phyloP scores from a whole-genome alignment of 2,797 vertebrate genomes.

The Silurus lanzhouensis region DNA sequence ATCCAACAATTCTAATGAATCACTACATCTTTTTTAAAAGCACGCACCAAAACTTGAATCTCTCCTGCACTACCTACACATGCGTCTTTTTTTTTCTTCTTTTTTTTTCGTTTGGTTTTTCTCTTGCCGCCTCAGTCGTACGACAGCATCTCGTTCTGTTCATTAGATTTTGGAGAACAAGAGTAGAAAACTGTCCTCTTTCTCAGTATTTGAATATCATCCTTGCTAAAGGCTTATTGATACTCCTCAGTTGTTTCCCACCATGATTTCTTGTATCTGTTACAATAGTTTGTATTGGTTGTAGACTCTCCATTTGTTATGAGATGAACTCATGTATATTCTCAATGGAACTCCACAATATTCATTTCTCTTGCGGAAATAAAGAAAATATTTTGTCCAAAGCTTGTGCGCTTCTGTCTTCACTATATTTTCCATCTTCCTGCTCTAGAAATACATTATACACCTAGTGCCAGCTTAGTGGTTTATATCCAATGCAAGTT shows the following conservation, averaged over 20 bases:
- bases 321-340: constrained; percentile 72
- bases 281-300: constrained; percentile 78
- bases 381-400: constrained; percentile 83
- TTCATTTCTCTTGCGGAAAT: constrained; percentile 80
- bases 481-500: no score
- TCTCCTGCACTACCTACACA: constrained; percentile 22
- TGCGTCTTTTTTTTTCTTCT: neutral
- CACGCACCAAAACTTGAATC: constrained; percentile 6
- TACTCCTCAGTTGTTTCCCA: constrained; percentile 65
- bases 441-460: no score
- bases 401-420: constrained; percentile 29
- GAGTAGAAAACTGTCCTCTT: constrained; percentile 57
- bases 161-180: constrained; percentile 4
- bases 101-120: neutral
- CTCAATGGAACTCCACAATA: constrained; percentile 74
- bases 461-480: no score
- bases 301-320: constrained; percentile 73
- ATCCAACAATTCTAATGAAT: constrained; percentile 2
- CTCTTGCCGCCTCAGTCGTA: neutral
- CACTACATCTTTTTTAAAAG: neutral
- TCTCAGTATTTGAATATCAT: constrained; percentile 66
- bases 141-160: constrained; percentile 25
- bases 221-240: constrained; percentile 62
- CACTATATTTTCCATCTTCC: no score
- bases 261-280: constrained; percentile 69